Conservation (phyloP, 2,797 vertebrate genomes). For the Loris lydekkerianus region DNA sequence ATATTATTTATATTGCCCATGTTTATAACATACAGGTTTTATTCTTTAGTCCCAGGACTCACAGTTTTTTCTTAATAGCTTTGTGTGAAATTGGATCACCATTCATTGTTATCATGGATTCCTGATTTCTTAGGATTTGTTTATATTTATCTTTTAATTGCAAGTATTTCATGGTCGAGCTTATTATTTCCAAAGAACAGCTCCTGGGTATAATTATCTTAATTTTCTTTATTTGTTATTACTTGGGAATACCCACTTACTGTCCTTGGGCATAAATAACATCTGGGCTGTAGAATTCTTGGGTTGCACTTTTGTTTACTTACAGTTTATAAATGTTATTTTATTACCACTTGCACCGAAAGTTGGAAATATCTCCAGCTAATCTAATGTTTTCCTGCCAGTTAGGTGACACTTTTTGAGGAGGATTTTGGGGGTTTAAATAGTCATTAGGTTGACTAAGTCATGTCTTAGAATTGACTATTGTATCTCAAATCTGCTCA, state of each 20-base stretch:
- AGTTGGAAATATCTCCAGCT: neutral
- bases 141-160: conserved; percentile 20
- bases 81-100: neutral
- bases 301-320: neutral
- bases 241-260: neutral
- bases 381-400: neutral
- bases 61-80: neutral
- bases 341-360: neutral
- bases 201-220: neutral
- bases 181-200: neutral
- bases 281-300: neutral
- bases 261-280: neutral
- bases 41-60: neutral
- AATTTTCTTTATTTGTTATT: neutral
- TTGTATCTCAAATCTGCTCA: neutral
- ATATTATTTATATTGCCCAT: neutral
- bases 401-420: neutral
- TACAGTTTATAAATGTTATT: neutral
- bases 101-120: neutral
- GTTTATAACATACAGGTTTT: neutral
- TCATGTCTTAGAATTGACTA: neutral
- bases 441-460: neutral
- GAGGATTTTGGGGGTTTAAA: neutral
- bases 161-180: neutral
- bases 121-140: neutral